These are phyloP conservation scores for Tetranychus piercei DNA, from an alignment of 2,888 invertebrate genomes.

Conservation along the genomic window DNA sequence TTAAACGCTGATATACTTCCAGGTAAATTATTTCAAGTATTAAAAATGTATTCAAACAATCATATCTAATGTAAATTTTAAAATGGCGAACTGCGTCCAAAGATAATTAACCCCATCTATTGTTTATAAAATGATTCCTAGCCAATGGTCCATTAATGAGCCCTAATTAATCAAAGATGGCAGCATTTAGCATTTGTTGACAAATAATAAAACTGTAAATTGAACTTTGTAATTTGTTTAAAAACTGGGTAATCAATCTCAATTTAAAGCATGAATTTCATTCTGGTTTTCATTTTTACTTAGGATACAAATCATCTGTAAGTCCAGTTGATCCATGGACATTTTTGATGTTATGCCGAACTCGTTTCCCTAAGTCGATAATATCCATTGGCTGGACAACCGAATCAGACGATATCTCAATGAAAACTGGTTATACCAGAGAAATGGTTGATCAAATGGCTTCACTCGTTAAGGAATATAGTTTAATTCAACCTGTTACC, in stretches of 20 bases:
- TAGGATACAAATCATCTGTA: conserved; percentile 22
- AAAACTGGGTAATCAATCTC: no score
- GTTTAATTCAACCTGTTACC: conserved; percentile 27
- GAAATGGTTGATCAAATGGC: conserved; percentile 28
- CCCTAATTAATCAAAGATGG: no score
- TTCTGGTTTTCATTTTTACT: background rate
- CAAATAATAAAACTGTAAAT: no score
- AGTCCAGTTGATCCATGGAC: conserved; percentile 28
- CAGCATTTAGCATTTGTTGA: no score
- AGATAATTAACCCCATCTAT: background rate
- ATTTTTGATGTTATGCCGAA: conserved; percentile 27
- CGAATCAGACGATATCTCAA: conserved; percentile 17
- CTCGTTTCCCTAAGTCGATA: conserved; percentile 27
- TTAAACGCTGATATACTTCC: conserved; percentile 27
- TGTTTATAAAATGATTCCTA: no score
- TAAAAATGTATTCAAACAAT: background rate
- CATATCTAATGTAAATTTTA: background rate
- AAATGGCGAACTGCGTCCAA: background rate
- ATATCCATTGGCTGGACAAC: conserved; percentile 28
- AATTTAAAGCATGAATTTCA: background rate
- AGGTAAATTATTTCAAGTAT: conserved; percentile 11
- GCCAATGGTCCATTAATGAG: no score
- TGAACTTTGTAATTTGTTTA: no score
- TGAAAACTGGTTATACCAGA: conserved; percentile 24
- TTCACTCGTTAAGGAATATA: conserved; percentile 27